Evolutionary conservation across 2,113 vertebrate genomes (phyloP).

Genomic region (Xiphophorus maculatus): DNA sequence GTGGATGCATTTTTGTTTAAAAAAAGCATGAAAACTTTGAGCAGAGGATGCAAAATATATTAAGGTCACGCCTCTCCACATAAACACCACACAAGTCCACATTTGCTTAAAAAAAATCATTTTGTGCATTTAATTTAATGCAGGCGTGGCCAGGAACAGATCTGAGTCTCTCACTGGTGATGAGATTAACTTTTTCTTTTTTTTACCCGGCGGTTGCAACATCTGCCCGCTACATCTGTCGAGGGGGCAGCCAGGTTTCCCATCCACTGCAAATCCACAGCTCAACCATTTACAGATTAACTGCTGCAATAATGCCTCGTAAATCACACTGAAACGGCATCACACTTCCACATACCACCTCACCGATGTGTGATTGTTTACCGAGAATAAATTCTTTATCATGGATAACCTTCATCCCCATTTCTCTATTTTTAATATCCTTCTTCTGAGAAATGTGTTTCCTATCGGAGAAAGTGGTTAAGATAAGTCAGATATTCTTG

Average conservation of each 20-base stretch:
- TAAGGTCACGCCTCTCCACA: background rate
- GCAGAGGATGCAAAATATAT: background rate
- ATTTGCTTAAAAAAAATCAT: slow-evolving; percentile 9
- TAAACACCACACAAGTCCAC: background rate
- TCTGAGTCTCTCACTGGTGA: slow-evolving; percentile 41
- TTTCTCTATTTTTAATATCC: background rate
- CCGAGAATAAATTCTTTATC: background rate
- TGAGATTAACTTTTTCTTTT: slow-evolving; percentile 66
- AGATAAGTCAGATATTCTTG: slow-evolving; percentile 30
- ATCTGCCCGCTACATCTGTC: slow-evolving; percentile 78
- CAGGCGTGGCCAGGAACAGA: slow-evolving; percentile 10
- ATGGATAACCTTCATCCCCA: background rate
- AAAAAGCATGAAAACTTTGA: background rate
- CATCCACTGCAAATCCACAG: slow-evolving; percentile 66
- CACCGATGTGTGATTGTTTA: slow-evolving; percentile 6
- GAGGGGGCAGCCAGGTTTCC: slow-evolving; percentile 56
- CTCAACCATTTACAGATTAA: slow-evolving; percentile 78
- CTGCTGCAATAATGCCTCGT: slow-evolving; percentile 57
- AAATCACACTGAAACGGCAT: slow-evolving; percentile 50
- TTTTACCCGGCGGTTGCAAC: slow-evolving; percentile 64
- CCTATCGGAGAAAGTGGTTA: slow-evolving; percentile 23
- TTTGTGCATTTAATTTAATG: slow-evolving; percentile 6
- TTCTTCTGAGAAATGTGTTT: slow-evolving; percentile 13
- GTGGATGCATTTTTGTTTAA: background rate
- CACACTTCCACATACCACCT: slow-evolving; percentile 14